Conservation (phyloP, 2,888 invertebrate genomes). For the Cheilosia urbana region DNA sequence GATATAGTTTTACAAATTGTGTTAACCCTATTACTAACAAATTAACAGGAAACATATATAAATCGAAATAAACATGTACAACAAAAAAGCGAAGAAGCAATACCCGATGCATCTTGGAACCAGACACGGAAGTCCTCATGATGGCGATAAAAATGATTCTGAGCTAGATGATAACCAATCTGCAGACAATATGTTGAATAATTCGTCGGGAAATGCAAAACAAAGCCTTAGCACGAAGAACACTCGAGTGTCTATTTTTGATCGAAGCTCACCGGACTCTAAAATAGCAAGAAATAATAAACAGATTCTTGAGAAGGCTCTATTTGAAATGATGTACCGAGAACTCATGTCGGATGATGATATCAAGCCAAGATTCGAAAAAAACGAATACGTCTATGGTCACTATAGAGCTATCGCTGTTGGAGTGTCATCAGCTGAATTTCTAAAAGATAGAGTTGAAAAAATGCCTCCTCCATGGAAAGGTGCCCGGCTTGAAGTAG, state of each 20-base stretch:
- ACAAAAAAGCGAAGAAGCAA: too few species aligned
- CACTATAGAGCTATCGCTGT: neutral
- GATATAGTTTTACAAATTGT: too few species aligned
- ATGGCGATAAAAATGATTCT: too few species aligned
- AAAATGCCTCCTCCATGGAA: slow-evolving; percentile 39
- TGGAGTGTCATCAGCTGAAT: slow-evolving; percentile 16
- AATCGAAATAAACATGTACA: too few species aligned
- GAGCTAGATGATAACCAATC: too few species aligned
- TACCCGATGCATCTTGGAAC: too few species aligned
- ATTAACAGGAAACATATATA: too few species aligned
- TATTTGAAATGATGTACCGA: slow-evolving; percentile 25
- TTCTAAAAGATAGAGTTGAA: slow-evolving; percentile 21
- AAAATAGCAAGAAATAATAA: neutral
- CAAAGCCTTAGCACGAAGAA: neutral
- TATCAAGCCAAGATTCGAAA: slow-evolving; percentile 18
- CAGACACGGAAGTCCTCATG: too few species aligned
- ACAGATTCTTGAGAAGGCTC: neutral
- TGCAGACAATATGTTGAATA: neutral
- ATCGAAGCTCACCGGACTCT: neutral
- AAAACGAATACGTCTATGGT: neutral
- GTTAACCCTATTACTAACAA: too few species aligned
- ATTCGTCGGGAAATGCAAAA: neutral
- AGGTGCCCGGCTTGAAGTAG: slow-evolving; percentile 13
- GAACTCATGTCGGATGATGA: slow-evolving; percentile 37
- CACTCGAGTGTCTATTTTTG: neutral